Evolutionary conservation across 1,140 invertebrate genomes (phyloP).

Genomic region (Zaprionus capensis): DNA sequence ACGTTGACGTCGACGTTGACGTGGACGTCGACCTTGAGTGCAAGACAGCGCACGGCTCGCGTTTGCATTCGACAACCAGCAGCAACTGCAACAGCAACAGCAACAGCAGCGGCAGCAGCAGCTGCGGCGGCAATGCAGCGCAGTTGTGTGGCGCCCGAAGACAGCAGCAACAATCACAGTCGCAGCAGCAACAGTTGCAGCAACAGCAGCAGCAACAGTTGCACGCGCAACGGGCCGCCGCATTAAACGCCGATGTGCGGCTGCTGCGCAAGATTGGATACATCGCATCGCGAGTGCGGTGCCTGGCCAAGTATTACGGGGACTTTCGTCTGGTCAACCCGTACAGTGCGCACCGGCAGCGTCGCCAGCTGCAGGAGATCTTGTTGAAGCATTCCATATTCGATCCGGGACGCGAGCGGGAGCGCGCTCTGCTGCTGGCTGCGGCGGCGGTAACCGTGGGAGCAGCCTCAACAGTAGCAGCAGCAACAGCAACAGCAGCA

Average conservation of each 20-base stretch:
- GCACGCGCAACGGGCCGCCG: slow-evolving; percentile 35
- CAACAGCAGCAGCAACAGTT: slow-evolving; percentile 41
- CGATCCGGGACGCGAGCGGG: slow-evolving; percentile 68
- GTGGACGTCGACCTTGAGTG: slow-evolving; percentile 34
- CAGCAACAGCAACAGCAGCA: slow-evolving; percentile 15
- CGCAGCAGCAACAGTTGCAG: slow-evolving; percentile 20
- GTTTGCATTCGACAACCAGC: slow-evolving; percentile 27
- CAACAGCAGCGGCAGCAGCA: slow-evolving; percentile 2
- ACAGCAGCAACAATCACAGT: slow-evolving; percentile 30
- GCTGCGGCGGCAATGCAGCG: slow-evolving; percentile 52
- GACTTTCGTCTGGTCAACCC: slow-evolving; percentile 76
- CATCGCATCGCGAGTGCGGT: slow-evolving; percentile 77
- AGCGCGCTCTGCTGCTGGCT: slow-evolving; percentile 61
- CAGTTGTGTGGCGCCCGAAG: slow-evolving; percentile 16
- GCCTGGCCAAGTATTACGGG: slow-evolving; percentile 73
- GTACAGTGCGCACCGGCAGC: slow-evolving; percentile 75
- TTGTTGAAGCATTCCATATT: slow-evolving; percentile 75
- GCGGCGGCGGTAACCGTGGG: slow-evolving; percentile 66
- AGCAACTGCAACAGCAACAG: slow-evolving; percentile 11
- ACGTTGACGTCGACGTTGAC: slow-evolving; percentile 18
- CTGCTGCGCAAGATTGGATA: slow-evolving; percentile 78
- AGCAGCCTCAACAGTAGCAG: slow-evolving; percentile 38
- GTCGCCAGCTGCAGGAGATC: slow-evolving; percentile 76
- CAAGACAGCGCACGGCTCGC: slow-evolving; percentile 32
- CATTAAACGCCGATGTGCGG: slow-evolving; percentile 72